Evolutionary conservation across 2,797 vertebrate genomes (phyloP).

Genomic region (Paguma larvata): DNA sequence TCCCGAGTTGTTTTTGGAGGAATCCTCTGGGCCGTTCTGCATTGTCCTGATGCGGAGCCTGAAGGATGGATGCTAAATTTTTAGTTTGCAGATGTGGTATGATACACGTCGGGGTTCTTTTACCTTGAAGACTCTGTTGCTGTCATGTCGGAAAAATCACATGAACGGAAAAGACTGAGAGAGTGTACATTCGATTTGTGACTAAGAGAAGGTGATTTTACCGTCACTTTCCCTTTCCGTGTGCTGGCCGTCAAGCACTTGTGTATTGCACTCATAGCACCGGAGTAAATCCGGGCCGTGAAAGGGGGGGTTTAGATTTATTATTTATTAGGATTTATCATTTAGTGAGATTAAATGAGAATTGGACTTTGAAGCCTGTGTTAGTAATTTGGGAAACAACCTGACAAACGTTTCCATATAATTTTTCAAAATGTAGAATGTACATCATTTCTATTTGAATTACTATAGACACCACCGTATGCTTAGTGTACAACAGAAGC

Average conservation of each 20-base stretch:
- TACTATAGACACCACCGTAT: background rate
- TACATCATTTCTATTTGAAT: background rate
- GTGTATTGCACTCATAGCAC: background rate
- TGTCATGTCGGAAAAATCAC: background rate
- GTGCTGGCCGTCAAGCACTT: background rate
- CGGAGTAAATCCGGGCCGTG: background rate
- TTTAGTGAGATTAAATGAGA: constrained; percentile 16
- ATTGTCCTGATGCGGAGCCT: background rate
- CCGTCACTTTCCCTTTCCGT: background rate
- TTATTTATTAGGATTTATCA: background rate
- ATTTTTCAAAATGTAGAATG: constrained; percentile 44
- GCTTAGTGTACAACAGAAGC: background rate
- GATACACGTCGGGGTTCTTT: background rate
- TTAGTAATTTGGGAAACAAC: background rate
- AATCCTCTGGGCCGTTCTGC: background rate
- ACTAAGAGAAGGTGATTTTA: background rate
- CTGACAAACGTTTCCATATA: background rate
- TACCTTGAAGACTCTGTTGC: background rate
- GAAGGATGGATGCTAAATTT: background rate
- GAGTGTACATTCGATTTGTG: background rate
- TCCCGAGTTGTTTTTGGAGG: background rate
- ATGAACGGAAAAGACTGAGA: background rate
- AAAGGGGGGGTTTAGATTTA: background rate
- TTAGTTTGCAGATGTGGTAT: background rate
- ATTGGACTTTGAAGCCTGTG: background rate